Conservation (phyloP, 2,113 vertebrate genomes). For the Grallaria varia region DNA sequence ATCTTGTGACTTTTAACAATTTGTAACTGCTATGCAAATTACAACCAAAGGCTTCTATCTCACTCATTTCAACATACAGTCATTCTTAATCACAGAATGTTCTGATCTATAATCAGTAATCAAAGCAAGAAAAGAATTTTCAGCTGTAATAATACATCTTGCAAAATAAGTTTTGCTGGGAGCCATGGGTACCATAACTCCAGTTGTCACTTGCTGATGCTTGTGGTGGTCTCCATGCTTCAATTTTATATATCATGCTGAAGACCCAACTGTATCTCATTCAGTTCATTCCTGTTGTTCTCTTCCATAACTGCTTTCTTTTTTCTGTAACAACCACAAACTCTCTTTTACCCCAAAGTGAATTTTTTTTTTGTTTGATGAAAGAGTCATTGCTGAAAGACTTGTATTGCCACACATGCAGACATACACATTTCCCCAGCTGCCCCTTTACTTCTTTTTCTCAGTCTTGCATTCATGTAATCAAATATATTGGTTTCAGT, state of each 20-base stretch:
- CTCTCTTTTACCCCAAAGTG: not conserved
- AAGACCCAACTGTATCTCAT: not conserved
- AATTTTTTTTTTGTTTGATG: not conserved
- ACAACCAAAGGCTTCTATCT: not conserved
- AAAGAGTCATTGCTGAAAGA: not conserved
- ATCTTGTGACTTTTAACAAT: not conserved
- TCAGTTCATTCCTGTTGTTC: not conserved
- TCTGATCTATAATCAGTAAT: not conserved
- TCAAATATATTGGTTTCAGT: not conserved
- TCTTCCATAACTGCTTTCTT: not conserved
- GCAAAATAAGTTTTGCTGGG: not conserved
- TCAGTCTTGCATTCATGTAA: not conserved
- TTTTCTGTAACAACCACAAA: not conserved
- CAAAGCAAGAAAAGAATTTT: not conserved
- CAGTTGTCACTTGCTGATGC: not conserved
- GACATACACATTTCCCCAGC: not conserved
- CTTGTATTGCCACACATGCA: not conserved
- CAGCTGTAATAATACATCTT: not conserved
- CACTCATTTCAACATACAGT: not conserved
- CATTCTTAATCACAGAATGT: not conserved
- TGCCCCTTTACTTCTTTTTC: not conserved
- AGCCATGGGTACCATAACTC: not conserved
- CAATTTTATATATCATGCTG: not conserved
- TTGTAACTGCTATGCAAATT: not conserved
- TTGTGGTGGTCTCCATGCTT: not conserved